Evolutionary conservation across 2,113 vertebrate genomes (phyloP).

Genomic region (Hylia prasina): DNA sequence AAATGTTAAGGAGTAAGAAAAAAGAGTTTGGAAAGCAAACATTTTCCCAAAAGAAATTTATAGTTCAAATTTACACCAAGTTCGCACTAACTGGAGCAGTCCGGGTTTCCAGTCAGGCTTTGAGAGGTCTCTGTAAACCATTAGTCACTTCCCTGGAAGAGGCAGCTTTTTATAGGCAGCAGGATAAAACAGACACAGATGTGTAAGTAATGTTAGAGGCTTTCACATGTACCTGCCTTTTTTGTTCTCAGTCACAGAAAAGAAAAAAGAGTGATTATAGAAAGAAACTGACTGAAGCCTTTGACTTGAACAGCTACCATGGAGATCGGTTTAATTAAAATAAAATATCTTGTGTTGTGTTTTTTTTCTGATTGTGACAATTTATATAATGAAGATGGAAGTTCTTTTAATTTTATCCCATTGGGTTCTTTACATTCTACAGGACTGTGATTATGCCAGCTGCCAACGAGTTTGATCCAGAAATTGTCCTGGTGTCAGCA

Average conservation of each 20-base stretch:
- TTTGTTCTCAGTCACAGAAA: background rate
- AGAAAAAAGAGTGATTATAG: background rate
- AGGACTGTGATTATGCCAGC: conserved; percentile 81
- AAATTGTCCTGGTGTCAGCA: conserved; percentile 81
- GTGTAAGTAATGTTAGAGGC: conserved; percentile 58
- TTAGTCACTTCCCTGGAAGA: conserved; percentile 79
- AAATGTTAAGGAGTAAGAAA: conserved; percentile 56
- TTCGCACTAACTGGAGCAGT: conserved; percentile 74
- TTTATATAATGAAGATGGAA: background rate
- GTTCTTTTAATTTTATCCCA: conserved; percentile 4
- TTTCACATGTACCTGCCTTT: conserved; percentile 68
- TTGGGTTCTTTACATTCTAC: conserved; percentile 8
- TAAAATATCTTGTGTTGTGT: background rate
- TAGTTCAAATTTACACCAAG: conserved; percentile 80
- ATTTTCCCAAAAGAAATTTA: conserved; percentile 78
- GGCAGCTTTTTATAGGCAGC: conserved; percentile 65
- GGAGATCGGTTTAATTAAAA: background rate
- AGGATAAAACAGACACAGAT: conserved; percentile 74
- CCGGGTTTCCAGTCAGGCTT: conserved; percentile 67
- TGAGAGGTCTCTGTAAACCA: conserved; percentile 72
- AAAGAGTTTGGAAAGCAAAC: conserved; percentile 72
- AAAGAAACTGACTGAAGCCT: background rate
- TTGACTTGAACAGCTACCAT: background rate
- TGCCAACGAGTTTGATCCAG: conserved; percentile 79
- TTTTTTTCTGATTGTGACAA: conserved; percentile 15